A percentile compares a stretch with the other conserved stretches of the same genome.
These are phyloP conservation scores for Sebastes minor DNA, from an alignment of 2,797 vertebrate species.

Conservation along the genomic window DNA sequence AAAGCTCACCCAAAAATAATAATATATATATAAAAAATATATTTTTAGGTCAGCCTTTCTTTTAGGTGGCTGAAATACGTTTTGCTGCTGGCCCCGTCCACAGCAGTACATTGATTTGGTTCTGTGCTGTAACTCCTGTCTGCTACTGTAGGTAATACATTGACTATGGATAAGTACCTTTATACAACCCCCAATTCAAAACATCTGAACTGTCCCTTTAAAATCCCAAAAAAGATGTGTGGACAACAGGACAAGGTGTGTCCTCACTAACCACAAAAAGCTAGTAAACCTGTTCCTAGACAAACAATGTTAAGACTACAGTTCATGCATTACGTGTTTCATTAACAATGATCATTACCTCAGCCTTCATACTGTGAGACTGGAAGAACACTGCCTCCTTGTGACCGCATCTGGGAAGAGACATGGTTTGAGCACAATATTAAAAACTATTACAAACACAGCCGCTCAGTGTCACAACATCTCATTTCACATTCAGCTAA, in stretches of 20 bases:
- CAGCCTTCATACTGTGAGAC: constrained; percentile 94
- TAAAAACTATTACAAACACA: not conserved
- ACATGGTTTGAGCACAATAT: not conserved
- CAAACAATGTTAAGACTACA: not conserved
- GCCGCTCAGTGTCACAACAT: not conserved
- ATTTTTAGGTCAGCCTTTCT: no score
- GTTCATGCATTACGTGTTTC: not conserved
- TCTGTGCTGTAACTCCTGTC: not conserved
- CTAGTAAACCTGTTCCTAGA: not conserved
- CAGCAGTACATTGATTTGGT: no score
- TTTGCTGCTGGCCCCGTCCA: no score
- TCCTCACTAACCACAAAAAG: not conserved
- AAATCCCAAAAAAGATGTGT: not conserved
- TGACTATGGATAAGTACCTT: not conserved
- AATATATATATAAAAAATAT: no score
- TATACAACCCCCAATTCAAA: not conserved
- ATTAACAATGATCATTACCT: constrained; percentile 78
- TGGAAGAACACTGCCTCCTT: constrained; percentile 98
- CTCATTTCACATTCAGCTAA: not conserved
- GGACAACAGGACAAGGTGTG: not conserved
- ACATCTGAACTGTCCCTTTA: rapidly evolving
- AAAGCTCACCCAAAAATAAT: not conserved
- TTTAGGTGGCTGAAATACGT: no score
- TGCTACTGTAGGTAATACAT: not conserved
- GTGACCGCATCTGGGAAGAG: constrained; percentile 89